Evolutionary conservation across 1,140 invertebrate genomes (phyloP).

Genomic region (Saccostrea echinata): DNA sequence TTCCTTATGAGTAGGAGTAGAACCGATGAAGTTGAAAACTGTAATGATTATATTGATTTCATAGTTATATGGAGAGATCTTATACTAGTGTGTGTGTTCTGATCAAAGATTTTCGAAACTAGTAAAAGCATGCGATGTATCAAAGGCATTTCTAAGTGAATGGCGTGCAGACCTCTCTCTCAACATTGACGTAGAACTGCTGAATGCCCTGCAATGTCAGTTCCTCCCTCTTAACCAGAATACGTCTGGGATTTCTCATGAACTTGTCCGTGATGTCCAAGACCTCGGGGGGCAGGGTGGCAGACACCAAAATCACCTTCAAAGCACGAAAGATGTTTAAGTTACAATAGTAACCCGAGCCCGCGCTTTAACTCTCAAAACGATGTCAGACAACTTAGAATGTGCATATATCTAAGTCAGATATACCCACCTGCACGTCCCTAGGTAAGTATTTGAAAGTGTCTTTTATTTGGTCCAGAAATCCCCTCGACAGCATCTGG

Average conservation of each 20-base stretch:
- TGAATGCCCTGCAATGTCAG: constrained; percentile 99
- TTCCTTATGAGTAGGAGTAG: too few species aligned
- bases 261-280: constrained; percentile 97
- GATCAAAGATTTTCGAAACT: too few species aligned
- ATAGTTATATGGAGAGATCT: too few species aligned
- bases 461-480: constrained; percentile 99
- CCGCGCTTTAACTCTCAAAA: not conserved
- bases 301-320: constrained; percentile 93
- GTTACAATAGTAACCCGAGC: not conserved
- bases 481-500: constrained; percentile 99
- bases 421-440: constrained; percentile 90
- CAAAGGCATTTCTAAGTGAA: too few species aligned
- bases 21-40: too few species aligned
- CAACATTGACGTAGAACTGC: constrained; percentile 97
- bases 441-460: constrained; percentile 94
- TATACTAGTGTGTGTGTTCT: too few species aligned
- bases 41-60: too few species aligned
- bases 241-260: constrained; percentile 96
- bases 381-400: not conserved
- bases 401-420: not conserved
- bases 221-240: constrained; percentile 99
- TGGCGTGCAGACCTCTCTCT: constrained; percentile 85
- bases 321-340: not conserved
- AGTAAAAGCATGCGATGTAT: too few species aligned
- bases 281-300: constrained; percentile 97